A percentile compares a stretch with the other conserved stretches of the same genome.
phyloP scores from a whole-genome alignment of 2,113 vertebrate genomes.

The Taurulus bubalis region DNA sequence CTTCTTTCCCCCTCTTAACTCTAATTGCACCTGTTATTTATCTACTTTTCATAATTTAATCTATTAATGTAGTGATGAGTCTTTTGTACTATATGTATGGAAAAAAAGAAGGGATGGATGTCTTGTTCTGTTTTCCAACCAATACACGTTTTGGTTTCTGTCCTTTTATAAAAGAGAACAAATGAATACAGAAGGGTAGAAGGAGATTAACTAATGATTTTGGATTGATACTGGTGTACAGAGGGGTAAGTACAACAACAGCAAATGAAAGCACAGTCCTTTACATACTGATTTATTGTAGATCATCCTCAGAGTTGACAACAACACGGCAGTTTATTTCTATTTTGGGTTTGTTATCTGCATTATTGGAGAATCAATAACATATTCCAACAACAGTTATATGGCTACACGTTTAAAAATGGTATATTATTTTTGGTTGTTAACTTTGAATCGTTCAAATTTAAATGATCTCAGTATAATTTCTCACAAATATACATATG shows the following conservation, averaged over 20 bases:
- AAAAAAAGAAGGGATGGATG: background rate
- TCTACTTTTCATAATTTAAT: conserved; percentile 20
- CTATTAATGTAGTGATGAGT: conserved; percentile 17
- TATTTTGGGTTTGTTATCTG: background rate
- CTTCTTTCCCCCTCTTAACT: background rate
- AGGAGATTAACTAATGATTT: background rate
- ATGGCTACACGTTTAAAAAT: background rate
- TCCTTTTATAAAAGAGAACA: conserved; percentile 17
- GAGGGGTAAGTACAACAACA: background rate
- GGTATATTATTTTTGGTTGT: background rate
- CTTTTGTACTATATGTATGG: conserved; percentile 13
- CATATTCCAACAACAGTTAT: background rate
- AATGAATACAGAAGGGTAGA: background rate
- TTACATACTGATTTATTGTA: background rate
- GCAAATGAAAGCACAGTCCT: background rate
- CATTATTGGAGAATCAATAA: background rate
- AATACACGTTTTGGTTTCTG: background rate
- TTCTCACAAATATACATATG: background rate
- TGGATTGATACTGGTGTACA: background rate
- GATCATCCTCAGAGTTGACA: background rate
- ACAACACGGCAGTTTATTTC: background rate
- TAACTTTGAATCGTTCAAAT: background rate
- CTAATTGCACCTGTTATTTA: conserved; percentile 38
- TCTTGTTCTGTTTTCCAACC: background rate
- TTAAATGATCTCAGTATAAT: background rate